phyloP scores from a whole-genome alignment of 1,140 invertebrate genomes.

The Meloidogyne chitwoodi region DNA sequence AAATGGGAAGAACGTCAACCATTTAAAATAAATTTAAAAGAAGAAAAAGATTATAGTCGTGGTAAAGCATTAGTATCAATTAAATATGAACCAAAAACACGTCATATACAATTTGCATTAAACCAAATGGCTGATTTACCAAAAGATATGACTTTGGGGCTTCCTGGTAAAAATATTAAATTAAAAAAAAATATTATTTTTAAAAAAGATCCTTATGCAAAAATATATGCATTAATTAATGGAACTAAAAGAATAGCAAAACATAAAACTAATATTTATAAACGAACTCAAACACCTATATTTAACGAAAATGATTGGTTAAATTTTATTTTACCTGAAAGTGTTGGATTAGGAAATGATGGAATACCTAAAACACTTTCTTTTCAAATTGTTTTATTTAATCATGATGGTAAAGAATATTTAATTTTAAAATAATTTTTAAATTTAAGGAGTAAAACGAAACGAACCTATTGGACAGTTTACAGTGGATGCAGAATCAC shows the following conservation, averaged over 20 bases:
- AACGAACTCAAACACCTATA: conserved; percentile 89
- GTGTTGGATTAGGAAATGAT: conserved; percentile 1
- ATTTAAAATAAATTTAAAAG: conserved; percentile 40
- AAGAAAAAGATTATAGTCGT: neutral
- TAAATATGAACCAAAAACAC: conserved; percentile 84
- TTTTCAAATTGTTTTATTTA: conserved; percentile 39
- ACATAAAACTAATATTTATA: conserved; percentile 98
- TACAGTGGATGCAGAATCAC: conserved; percentile 19
- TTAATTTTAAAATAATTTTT: neutral
- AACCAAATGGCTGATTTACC: conserved; percentile 86
- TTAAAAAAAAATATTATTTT: neutral
- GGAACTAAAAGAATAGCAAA: conserved; percentile 87
- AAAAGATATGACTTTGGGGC: conserved; percentile 87
- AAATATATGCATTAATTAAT: conserved; percentile 92
- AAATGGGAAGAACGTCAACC: conserved; percentile 50
- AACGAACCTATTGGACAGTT: conserved; percentile 46
- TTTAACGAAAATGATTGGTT: conserved; percentile 85
- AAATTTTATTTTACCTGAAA: conserved; percentile 65
- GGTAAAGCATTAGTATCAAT: conserved; percentile 83
- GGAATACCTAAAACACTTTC: conserved; percentile 21
- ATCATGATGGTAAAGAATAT: conserved; percentile 32
- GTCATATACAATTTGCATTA: conserved; percentile 65
- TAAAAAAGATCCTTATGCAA: conserved; percentile 74
- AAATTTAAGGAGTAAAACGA: conserved; percentile 31
- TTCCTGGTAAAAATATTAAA: conserved; percentile 71